Percentiles rank a stretch among this genome's conserved stretches.
Evolutionary conservation across 1,140 invertebrate species (phyloP).

Genomic region (Sarcophaga peregrina): DNA sequence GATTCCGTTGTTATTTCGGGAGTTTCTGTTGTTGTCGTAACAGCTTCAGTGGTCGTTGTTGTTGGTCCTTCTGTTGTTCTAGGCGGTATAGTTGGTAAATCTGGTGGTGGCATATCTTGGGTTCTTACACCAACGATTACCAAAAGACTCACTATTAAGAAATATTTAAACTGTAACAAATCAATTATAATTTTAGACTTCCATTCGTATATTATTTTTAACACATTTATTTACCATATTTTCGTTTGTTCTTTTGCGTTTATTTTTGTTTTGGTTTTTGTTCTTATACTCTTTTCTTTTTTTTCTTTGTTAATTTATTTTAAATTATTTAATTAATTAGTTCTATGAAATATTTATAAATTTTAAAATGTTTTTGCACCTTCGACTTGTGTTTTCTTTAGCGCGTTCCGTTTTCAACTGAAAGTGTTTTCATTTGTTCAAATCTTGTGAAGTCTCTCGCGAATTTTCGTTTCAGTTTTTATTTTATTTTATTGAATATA

Average conservation of each 20-base stretch:
- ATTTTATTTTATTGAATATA: too few species aligned
- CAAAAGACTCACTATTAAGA: neutral
- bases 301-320: neutral
- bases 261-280: neutral
- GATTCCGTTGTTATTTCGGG: too few species aligned
- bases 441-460: too few species aligned
- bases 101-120: slow-evolving; percentile 12
- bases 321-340: too few species aligned
- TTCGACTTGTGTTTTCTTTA: neutral
- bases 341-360: too few species aligned
- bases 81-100: neutral
- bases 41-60: neutral
- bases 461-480: too few species aligned
- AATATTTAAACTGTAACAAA: slow-evolving; percentile 22
- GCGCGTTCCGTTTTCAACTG: neutral
- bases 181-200: neutral
- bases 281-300: neutral
- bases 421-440: slow-evolving; percentile 10
- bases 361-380: too few species aligned
- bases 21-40: neutral
- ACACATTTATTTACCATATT: neutral
- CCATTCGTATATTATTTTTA: neutral
- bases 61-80: neutral
- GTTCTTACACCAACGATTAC: neutral
- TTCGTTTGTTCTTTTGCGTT: neutral